A percentile compares a stretch with the other conserved stretches of the same genome.
Conservation (phyloP, 1,140 invertebrate genomes). For the Cydia amplana region DNA sequence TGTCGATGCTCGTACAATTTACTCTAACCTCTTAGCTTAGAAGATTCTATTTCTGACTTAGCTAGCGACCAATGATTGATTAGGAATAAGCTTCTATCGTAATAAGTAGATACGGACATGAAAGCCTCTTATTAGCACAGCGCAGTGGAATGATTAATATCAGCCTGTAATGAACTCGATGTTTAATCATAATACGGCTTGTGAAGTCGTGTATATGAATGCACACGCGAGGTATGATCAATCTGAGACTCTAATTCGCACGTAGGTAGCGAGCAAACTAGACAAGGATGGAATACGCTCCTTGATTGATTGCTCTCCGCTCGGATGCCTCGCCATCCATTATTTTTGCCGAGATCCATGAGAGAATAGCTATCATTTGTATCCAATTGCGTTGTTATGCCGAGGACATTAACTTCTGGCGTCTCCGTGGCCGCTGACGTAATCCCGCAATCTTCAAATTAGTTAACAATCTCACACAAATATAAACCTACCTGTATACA, state of each 20-base stretch:
- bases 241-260: constrained; percentile 27
- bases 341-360: constrained; percentile 43
- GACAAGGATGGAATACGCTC: constrained; percentile 32
- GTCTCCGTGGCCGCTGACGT: constrained; percentile 16
- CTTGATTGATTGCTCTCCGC: constrained; percentile 43
- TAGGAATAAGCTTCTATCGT: not conserved
- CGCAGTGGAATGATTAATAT: constrained; percentile 1
- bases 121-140: constrained; percentile 10
- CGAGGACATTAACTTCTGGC: constrained; percentile 34
- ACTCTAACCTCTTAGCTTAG: not conserved
- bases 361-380: constrained; percentile 45
- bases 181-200: constrained; percentile 20
- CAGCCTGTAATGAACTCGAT: constrained; percentile 23
- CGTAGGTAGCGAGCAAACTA: constrained; percentile 27
- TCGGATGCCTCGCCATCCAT: constrained; percentile 36
- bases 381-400: constrained; percentile 43
- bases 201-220: constrained; percentile 28
- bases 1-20: not conserved
- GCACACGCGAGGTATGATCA: constrained; percentile 20
- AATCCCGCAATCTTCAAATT: not conserved
- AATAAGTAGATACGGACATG: not conserved
- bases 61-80: not conserved
- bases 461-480: not conserved
- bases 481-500: too few relatives aligned
- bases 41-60: not conserved